These are phyloP conservation scores for Myocastor coypus DNA, from an alignment of 2,113 vertebrate species.

Conservation along the genomic window DNA sequence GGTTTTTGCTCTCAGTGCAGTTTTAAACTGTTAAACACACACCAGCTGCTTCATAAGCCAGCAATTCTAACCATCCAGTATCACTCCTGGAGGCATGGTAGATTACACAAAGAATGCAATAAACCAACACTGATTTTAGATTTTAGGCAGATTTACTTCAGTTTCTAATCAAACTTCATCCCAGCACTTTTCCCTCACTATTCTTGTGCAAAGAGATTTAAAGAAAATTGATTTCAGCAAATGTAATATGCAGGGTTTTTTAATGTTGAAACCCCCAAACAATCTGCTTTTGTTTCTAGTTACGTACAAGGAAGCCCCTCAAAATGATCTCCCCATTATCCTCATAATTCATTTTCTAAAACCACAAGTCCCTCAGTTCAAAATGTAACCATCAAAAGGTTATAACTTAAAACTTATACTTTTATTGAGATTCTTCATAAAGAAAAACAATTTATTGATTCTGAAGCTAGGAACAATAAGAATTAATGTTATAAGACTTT, in stretches of 20 bases:
- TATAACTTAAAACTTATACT: background rate
- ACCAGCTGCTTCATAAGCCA: conserved; percentile 82
- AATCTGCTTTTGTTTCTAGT: conserved; percentile 37
- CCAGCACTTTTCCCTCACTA: conserved; percentile 67
- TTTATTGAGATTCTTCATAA: background rate
- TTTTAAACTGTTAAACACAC: conserved; percentile 79
- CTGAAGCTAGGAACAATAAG: background rate
- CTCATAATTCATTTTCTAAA: background rate
- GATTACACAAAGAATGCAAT: conserved; percentile 78
- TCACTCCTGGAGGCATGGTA: conserved; percentile 75
- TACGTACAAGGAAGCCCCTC: background rate
- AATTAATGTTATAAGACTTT: background rate
- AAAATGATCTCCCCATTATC: background rate
- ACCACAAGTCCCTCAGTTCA: conserved; percentile 1
- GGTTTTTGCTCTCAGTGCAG: conserved; percentile 71
- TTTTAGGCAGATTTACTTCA: conserved; percentile 82
- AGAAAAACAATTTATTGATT: background rate
- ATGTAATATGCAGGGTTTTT: background rate
- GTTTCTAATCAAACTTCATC: conserved; percentile 85
- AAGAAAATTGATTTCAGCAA: conserved; percentile 41
- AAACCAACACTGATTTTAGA: conserved; percentile 76
- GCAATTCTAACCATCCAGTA: conserved; percentile 66
- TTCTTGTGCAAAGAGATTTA: background rate
- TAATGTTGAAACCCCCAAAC: background rate
- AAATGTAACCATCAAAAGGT: background rate